Conservation (phyloP, 2,888 invertebrate species). For the Thymelicus acteon region DNA sequence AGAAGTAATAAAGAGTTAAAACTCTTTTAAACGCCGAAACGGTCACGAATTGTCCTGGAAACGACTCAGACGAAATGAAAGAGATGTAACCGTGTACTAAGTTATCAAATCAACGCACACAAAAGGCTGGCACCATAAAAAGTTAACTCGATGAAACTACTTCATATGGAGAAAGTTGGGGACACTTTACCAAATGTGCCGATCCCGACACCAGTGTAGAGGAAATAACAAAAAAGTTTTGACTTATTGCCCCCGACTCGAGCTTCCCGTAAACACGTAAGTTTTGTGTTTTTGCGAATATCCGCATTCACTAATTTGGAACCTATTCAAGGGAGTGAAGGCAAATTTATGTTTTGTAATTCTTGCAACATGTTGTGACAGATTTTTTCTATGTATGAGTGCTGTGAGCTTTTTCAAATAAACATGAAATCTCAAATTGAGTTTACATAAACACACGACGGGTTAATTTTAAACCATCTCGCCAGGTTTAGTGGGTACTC, state of each 20-base stretch:
- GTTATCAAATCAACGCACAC: constrained; percentile 33
- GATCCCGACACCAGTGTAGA: constrained; percentile 60
- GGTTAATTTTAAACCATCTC: too few relatives aligned
- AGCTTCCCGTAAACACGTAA: constrained; percentile 66
- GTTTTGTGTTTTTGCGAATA: constrained; percentile 62
- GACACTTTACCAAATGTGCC: constrained; percentile 75
- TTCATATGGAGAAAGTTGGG: constrained; percentile 43
- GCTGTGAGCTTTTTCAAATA: neutral
- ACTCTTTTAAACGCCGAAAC: too few relatives aligned
- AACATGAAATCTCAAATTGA: too few relatives aligned
- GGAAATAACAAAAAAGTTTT: constrained; percentile 74
- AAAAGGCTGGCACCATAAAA: constrained; percentile 34
- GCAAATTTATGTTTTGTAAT: constrained; percentile 6
- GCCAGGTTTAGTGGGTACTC: too few relatives aligned
- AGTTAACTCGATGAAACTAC: constrained; percentile 33
- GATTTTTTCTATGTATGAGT: neutral
- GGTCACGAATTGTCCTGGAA: neutral
- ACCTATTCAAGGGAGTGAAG: constrained; percentile 13
- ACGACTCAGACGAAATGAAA: neutral
- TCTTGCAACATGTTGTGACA: neutral
- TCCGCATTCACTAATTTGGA: constrained; percentile 29
- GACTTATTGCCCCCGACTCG: constrained; percentile 56
- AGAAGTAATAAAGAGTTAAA: too few relatives aligned
- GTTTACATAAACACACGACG: too few relatives aligned
- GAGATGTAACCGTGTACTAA: constrained; percentile 24